Conservation (phyloP, 1,140 invertebrate genomes). For the Linepithema humile region DNA sequence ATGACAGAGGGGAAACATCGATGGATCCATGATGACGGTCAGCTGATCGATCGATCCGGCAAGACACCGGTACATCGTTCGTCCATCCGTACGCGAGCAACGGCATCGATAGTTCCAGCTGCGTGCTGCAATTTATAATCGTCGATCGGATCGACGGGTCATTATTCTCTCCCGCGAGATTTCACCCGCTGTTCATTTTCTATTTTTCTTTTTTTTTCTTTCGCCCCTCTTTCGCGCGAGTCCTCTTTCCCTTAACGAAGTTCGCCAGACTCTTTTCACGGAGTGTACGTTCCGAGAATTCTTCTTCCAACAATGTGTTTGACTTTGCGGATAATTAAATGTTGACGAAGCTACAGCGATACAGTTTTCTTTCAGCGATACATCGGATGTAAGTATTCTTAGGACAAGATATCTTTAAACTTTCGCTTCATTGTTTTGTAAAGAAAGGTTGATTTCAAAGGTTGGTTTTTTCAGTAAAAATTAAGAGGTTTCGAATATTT, state of each 20-base stretch:
- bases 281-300: background rate
- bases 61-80: constrained; percentile 39
- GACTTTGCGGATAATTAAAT: constrained; percentile 33
- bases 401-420: background rate
- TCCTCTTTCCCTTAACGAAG: constrained; percentile 36
- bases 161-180: constrained; percentile 64
- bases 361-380: background rate
- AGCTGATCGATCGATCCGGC: constrained; percentile 52
- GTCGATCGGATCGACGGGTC: constrained; percentile 59
- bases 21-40: constrained; percentile 36
- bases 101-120: constrained; percentile 53
- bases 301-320: background rate
- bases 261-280: constrained; percentile 24
- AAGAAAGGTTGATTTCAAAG: background rate
- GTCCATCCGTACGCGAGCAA: constrained; percentile 37
- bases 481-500: background rate
- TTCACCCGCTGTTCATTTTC: constrained; percentile 40
- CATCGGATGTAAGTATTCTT: background rate
- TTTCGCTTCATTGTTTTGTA: background rate
- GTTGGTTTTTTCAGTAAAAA: background rate
- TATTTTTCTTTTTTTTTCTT: background rate
- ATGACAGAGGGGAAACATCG: constrained; percentile 25
- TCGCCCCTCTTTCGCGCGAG: background rate
- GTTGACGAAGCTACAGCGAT: constrained; percentile 11
- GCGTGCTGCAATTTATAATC: constrained; percentile 59